Evolutionary conservation across 2,797 vertebrate species (phyloP), one percentile per base, ranked within the genome.

Genomic region (Potorous gilbertii): DNA sequence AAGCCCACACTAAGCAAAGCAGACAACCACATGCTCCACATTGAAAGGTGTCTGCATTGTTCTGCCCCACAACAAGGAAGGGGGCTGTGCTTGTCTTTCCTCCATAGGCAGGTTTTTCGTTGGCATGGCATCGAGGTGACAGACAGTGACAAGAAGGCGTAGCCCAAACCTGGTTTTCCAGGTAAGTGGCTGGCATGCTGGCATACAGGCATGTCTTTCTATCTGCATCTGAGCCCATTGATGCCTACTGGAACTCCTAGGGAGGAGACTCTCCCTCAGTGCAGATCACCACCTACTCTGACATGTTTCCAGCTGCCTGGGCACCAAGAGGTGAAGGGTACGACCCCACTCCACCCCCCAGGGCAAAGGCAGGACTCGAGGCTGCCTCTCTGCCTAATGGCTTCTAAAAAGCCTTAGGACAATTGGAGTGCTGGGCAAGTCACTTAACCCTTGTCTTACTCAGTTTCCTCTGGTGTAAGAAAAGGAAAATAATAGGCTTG

Each of bases 11-110:
- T 8, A 21, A 81, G n/a, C 40, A 87, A 27, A 46, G 24, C 31
- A 12, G 3, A 5, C 74, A 6, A 1, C 9, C 40, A 50, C 21
- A 0, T 0, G 0, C 40, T 0, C 16, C 74, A 31, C 31, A 1
- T 14, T 13, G 14, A 28, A 31, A 62, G 29, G 59, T 3, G 10
- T 21, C n/a, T 9, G 16, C 5, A 5, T 16, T n/a, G 31, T 29
- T 66, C 59, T 18, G 31, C 59, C 62, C n/a, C 27, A 5, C 18
- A 21, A 10, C 11, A 34, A 21, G 21, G 74, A 5, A 4, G 62
- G 62, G 62, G 59, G 52, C 52, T 29, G 5, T 31, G 57, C 28
- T 31, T 29, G 28, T 59, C 59, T 62, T 62, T 3, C 29, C 31
- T 31, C 56, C 56, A 29, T 2, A 4, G 11, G 57, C 0, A 11